phyloP scores from a whole-genome alignment of 2,797 vertebrate genomes.

The Cryptoblepharus egeriae region DNA sequence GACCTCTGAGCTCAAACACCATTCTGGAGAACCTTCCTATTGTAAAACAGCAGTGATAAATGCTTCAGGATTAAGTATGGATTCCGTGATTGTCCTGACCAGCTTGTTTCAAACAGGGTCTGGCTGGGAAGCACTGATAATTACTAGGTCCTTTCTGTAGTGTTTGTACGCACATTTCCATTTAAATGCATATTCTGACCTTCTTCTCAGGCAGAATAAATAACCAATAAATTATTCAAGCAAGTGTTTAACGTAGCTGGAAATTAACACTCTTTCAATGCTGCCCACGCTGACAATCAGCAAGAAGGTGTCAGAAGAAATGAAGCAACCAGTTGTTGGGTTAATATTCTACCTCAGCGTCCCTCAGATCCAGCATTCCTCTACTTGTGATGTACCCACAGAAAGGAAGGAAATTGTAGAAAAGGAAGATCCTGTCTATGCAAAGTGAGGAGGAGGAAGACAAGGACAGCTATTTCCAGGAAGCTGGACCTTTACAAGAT shows the following conservation, averaged over 20 bases:
- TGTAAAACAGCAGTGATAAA: slow-evolving; percentile 47
- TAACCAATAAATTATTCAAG: slow-evolving; percentile 72
- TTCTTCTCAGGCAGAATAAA: slow-evolving; percentile 71
- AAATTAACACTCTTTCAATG: slow-evolving; percentile 64
- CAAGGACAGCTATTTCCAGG: no score
- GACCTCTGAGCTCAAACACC: neutral
- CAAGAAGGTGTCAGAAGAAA: neutral
- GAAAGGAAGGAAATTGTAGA: neutral
- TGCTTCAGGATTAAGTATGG: slow-evolving; percentile 33
- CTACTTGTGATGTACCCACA: neutral
- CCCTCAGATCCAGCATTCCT: neutral
- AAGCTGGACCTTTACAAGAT: neutral
- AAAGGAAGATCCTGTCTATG: neutral
- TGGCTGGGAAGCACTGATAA: slow-evolving; percentile 44
- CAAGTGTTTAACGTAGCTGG: slow-evolving; percentile 60
- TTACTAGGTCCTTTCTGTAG: slow-evolving; percentile 49
- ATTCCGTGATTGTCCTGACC: slow-evolving; percentile 31
- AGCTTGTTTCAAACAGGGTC: slow-evolving; percentile 39
- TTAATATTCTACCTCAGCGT: slow-evolving; percentile 1
- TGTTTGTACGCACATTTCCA: slow-evolving; percentile 55
- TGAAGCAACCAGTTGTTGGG: slow-evolving; percentile 11
- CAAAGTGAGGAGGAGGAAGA: neutral
- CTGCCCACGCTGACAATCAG: slow-evolving; percentile 34
- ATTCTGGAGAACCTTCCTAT: slow-evolving; percentile 31
- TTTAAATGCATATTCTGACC: slow-evolving; percentile 65